A percentile compares a stretch with the other conserved stretches of the same genome.
phyloP scores from a whole-genome alignment of 2,888 invertebrate species.

The Yponomeuta malinellus region DNA sequence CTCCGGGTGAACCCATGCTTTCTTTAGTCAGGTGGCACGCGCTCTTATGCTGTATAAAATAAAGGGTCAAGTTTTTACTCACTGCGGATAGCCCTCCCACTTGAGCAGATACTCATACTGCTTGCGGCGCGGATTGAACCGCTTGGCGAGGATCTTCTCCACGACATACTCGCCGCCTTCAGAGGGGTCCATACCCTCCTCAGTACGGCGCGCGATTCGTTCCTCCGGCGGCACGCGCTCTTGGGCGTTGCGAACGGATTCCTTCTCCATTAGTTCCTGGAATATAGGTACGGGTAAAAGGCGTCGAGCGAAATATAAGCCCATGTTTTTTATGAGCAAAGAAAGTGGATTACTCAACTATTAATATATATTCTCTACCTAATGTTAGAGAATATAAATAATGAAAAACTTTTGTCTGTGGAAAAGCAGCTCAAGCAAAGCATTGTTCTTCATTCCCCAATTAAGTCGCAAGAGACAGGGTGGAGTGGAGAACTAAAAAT shows the following conservation, averaged over 20 bases:
- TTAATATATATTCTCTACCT: too few relatives aligned
- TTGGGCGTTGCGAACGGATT: conserved; percentile 63
- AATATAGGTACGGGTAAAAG: too few relatives aligned
- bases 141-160: conserved; percentile 89
- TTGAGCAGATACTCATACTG: conserved; percentile 89
- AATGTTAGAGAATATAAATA: too few relatives aligned
- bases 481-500: too few relatives aligned
- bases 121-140: conserved; percentile 86
- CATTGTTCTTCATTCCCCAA: too few relatives aligned
- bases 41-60: conserved; percentile 35
- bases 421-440: too few relatives aligned
- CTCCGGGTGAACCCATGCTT: conserved; percentile 46
- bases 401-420: too few relatives aligned
- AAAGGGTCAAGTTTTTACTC: not conserved
- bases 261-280: conserved; percentile 34
- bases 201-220: conserved; percentile 67
- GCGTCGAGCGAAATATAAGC: too few relatives aligned
- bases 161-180: conserved; percentile 82
- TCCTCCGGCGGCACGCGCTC: conserved; percentile 68
- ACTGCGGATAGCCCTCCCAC: conserved; percentile 82
- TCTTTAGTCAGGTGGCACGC: conserved; percentile 63
- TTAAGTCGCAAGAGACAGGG: too few relatives aligned
- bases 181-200: conserved; percentile 32
- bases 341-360: too few relatives aligned
- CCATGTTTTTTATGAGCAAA: too few relatives aligned